phyloP scores from a whole-genome alignment of 2,888 invertebrate genomes.

The Metopia argyrocephala region DNA sequence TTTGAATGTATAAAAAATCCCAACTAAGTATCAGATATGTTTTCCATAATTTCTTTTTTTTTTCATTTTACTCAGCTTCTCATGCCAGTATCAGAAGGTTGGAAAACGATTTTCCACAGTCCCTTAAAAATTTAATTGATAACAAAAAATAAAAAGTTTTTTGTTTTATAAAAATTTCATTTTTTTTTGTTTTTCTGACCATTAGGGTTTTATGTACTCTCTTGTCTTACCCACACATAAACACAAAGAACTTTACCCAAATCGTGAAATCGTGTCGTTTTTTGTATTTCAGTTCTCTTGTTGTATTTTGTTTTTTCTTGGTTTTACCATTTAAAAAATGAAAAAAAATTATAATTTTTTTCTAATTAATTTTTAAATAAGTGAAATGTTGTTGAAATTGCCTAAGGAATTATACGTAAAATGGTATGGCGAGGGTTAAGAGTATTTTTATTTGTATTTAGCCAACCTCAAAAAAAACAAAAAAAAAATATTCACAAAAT shows the following conservation, averaged over 20 bases:
- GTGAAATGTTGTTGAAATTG: constrained; percentile 63
- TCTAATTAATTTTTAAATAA: constrained; percentile 66
- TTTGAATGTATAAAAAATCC: too few species aligned
- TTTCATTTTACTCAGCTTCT: neutral
- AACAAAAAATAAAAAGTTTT: too few species aligned
- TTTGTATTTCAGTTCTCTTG: neutral
- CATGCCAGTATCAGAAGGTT: too few species aligned
- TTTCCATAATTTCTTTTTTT: neutral
- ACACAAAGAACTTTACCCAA: neutral
- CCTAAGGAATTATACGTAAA: constrained; percentile 43
- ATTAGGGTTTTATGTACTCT: neutral
- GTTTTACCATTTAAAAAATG: constrained; percentile 32
- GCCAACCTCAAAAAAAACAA: neutral
- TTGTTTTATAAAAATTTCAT: neutral
- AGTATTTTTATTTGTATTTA: neutral
- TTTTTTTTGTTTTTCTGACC: constrained; percentile 5
- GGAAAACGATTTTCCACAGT: neutral
- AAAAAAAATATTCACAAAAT: neutral
- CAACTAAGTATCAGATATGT: neutral
- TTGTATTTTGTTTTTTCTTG: constrained; percentile 6
- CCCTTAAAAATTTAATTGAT: constrained; percentile 49
- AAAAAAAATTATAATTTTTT: too few species aligned
- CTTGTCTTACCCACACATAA: neutral
- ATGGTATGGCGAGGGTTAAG: neutral
- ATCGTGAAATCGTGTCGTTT: neutral